Evolutionary conservation across 2,888 invertebrate species (phyloP), one percentile per base, ranked within the genome.

Genomic region (Stenurella melanura): DNA sequence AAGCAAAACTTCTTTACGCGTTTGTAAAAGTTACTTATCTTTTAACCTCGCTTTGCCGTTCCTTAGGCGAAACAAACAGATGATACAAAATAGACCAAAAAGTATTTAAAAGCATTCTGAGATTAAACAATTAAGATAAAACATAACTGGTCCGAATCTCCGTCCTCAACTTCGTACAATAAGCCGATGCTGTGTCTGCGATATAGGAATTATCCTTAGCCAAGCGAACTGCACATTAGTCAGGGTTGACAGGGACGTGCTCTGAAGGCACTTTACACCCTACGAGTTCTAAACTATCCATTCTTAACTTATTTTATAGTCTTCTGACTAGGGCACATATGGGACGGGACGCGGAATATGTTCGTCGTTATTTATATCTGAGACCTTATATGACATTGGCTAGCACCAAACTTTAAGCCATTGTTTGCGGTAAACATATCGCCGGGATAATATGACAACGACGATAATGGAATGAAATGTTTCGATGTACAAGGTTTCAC

Each of bases 101-200:
- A 87, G 87, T 87, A 88, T 87, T 87, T 87, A 87, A 87, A 88
- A 88, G 87, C 87, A 86, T 87, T 87, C 86, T 82, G 83, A 86
- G 87, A 87, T 87, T 87, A 86, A 87, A 86, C 86, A 86, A 86
- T 87, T 86, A 87, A 87, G 87, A 87, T 75, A 81, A 81, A 81
- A 79, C 80, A 78, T 76, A 57, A 78, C 69, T 69, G 74, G 81
- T 77, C 75, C 73, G 80, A 80, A 82, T 80, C 80, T 80, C 78
- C 79, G 80, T 75, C 78, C 78, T 80, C 75, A 77, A 80, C 74
- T 78, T 80, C 57, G 74, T 80, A 83, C 82, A 81, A 80, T 83
- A 84, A 83, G 82, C 82, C 78, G 81, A 81, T 82, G 81, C 80
- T 76, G 78, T 79, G 67, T 80, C 78, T 78, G 80, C 78, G 78